phyloP scores from a whole-genome alignment of 2,888 invertebrate genomes.

The Tiphia femorata region DNA sequence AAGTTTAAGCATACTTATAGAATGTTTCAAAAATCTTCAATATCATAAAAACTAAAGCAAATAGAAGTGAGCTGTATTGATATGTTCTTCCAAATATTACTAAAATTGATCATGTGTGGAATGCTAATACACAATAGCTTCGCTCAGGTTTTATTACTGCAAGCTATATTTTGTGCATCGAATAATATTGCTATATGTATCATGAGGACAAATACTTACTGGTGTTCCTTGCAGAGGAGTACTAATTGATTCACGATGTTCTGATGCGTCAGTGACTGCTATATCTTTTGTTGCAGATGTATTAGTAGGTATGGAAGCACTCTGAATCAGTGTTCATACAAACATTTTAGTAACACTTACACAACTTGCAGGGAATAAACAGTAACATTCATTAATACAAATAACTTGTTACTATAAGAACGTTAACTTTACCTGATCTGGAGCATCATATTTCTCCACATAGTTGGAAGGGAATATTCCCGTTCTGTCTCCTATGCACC shows the following conservation, averaged over 20 bases:
- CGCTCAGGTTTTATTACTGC: too few relatives aligned
- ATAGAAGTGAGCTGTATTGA: too few relatives aligned
- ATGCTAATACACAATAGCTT: too few relatives aligned
- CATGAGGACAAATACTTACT: slow-evolving; percentile 41
- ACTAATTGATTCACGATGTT: slow-evolving; percentile 16
- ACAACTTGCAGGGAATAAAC: neutral
- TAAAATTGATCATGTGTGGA: too few relatives aligned
- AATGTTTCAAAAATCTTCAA: too few relatives aligned
- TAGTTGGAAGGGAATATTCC: slow-evolving; percentile 99
- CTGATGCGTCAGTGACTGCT: slow-evolving; percentile 54
- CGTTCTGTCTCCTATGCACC: slow-evolving; percentile 82
- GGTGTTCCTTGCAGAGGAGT: slow-evolving; percentile 22
- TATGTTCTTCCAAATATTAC: too few relatives aligned
- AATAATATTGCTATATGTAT: too few relatives aligned
- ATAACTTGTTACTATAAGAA: neutral
- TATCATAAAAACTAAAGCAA: too few relatives aligned
- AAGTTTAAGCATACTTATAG: too few relatives aligned
- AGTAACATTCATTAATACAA: slow-evolving; percentile 1
- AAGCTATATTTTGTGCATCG: too few relatives aligned
- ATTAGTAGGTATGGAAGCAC: slow-evolving; percentile 24
- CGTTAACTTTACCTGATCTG: slow-evolving; percentile 50
- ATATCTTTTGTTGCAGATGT: slow-evolving; percentile 29
- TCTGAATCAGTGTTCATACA: slow-evolving; percentile 24
- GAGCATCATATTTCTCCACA: slow-evolving; percentile 79
- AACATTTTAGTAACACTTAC: too few relatives aligned